Evolutionary conservation across 2,797 vertebrate species (phyloP).

Genomic region (Phoeniculus purpureus): DNA sequence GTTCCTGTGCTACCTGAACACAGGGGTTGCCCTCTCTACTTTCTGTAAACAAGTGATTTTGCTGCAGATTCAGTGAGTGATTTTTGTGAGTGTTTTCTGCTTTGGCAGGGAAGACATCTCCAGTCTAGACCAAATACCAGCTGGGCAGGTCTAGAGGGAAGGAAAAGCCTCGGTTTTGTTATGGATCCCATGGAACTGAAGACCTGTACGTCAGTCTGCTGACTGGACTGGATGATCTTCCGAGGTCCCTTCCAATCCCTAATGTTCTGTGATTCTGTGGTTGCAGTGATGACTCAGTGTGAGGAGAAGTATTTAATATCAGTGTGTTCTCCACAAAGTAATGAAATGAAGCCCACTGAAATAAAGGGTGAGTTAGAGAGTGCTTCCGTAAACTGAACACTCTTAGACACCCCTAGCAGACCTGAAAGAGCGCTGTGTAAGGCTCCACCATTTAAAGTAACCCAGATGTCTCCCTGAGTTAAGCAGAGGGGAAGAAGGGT

Average conservation of each 20-base stretch:
- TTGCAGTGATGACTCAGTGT: neutral
- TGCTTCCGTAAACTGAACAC: neutral
- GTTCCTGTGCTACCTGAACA: accelerated
- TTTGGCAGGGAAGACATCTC: neutral
- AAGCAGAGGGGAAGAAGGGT: accelerated
- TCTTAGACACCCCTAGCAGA: neutral
- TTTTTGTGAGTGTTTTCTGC: neutral
- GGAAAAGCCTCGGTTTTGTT: neutral
- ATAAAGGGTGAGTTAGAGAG: neutral
- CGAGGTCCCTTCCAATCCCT: no score
- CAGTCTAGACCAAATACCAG: neutral
- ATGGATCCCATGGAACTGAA: neutral
- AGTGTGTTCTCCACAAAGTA: neutral
- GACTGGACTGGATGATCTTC: no score
- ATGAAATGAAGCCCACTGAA: neutral
- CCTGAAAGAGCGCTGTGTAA: neutral
- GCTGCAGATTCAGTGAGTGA: neutral
- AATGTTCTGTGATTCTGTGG: no score
- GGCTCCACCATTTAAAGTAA: neutral
- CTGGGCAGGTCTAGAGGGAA: neutral
- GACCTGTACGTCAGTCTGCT: neutral
- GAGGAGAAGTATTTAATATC: neutral
- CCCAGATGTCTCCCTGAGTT: neutral
- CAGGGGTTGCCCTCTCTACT: accelerated
- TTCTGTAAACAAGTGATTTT: neutral